Evolutionary conservation across 1,140 invertebrate species (phyloP).

Genomic region (Bactericera cockerelli): DNA sequence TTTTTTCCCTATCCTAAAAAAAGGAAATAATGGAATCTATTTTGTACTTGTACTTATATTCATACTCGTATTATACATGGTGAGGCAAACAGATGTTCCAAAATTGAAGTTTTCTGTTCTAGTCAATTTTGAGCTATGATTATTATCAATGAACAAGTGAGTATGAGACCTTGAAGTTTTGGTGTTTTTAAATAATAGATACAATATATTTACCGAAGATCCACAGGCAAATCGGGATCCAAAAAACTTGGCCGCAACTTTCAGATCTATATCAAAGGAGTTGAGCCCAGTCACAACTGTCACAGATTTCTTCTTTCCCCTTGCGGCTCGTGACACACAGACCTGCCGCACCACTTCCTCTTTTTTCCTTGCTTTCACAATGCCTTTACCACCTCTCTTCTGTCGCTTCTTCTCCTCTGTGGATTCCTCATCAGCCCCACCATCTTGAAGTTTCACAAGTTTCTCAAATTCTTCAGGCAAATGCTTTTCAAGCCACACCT

Average conservation of each 20-base stretch:
- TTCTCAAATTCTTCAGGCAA: constrained; percentile 85
- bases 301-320: constrained; percentile 97
- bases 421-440: constrained; percentile 33
- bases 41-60: no score
- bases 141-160: no score
- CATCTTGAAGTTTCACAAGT: constrained; percentile 29
- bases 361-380: constrained; percentile 58
- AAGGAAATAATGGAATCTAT: no score
- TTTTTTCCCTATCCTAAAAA: no score
- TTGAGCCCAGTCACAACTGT: constrained; percentile 76
- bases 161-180: no score
- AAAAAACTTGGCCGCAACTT: constrained; percentile 96
- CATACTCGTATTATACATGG: no score
- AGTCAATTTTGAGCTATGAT: no score
- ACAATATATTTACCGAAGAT: constrained; percentile 90
- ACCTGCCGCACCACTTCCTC: constrained; percentile 57
- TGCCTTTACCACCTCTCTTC: constrained; percentile 62
- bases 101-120: no score
- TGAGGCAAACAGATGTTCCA: no score
- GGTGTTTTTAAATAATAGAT: no score
- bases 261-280: constrained; percentile 93
- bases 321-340: constrained; percentile 70
- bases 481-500: constrained; percentile 90
- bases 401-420: constrained; percentile 80
- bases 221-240: constrained; percentile 96